Base-by-base conservation (phyloP, 2,888 invertebrate species). In the Anaspis maculata region DNA sequence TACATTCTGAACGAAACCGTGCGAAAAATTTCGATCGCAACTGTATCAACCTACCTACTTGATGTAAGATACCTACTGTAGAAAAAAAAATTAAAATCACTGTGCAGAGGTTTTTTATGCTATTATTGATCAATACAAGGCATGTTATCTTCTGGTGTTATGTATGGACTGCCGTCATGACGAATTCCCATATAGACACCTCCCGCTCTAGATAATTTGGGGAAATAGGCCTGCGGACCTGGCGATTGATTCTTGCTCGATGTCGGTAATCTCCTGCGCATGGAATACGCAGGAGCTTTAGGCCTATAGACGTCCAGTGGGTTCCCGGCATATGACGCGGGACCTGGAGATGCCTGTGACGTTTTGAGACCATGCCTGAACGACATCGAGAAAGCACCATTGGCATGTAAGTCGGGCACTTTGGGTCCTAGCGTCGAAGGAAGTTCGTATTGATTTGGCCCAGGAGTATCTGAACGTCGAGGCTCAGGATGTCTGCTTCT, bases 131-230 rank as follows among this genome's bases (percentile, higher is more conserved):
- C 38, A 32, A 30, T 34, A 41, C 61, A 61, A 3, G 73, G 73
- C 67, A 73, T 69, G 28, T 72, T 70, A 52, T 79, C 77, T 35
- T 73, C 70, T 13, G 70, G 68, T 28, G 76, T 71, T 45, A 79
- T 69, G 59, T 76, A 72, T 3, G 76, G 72, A 22, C 70, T 67
- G 10, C 67, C 71, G 56, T 77, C 75, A 38, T 69, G 68, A 26
- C 77, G 73, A 11, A 68, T 66, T 15, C 79, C 79, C 55, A 79
- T 79, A 12, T 77, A 76, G 51, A 71, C 78, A 15, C 70, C 62
- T 30, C 67, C 64, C 13, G 46, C 39, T 24, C 42, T 48, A 3
- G 44, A 41, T 24, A 51, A 28, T 38, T 48, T 50, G 1, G 54
- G 54, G 25, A 46, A 41, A 34, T 41, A 69, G 65, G 36, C 16